Conservation (phyloP, 2,888 invertebrate species). For the Mimas tiliae region DNA sequence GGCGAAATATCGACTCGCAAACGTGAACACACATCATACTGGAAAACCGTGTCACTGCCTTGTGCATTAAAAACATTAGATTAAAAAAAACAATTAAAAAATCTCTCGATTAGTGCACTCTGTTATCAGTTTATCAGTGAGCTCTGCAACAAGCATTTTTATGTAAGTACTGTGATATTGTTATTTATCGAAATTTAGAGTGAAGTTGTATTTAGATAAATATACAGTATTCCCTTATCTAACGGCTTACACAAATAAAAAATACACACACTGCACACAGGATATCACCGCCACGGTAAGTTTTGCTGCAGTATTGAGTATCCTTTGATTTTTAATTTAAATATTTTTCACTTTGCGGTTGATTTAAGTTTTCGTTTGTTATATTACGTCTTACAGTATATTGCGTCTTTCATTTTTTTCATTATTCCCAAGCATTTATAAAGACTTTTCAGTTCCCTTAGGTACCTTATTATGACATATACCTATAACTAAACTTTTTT, state of each 20-base stretch:
- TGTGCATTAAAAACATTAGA: slow-evolving; percentile 25
- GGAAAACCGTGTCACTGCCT: slow-evolving; percentile 27
- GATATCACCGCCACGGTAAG: not conserved
- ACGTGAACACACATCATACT: slow-evolving; percentile 44
- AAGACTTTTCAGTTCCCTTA: too few relatives aligned
- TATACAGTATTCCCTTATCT: slow-evolving; percentile 18
- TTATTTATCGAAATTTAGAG: slow-evolving; percentile 23
- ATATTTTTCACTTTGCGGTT: too few relatives aligned
- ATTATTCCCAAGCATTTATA: too few relatives aligned
- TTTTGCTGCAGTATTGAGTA: too few relatives aligned
- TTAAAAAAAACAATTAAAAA: slow-evolving; percentile 17
- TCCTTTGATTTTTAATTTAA: too few relatives aligned
- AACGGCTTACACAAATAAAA: slow-evolving; percentile 14
- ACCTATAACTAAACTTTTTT: too few relatives aligned
- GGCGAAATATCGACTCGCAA: slow-evolving; percentile 66
- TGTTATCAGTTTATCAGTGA: slow-evolving; percentile 27
- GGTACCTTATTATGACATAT: too few relatives aligned
- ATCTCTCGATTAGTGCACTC: slow-evolving; percentile 16
- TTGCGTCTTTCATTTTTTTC: too few relatives aligned
- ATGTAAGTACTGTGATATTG: slow-evolving; percentile 28
- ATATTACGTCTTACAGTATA: too few relatives aligned
- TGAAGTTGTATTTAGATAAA: slow-evolving; percentile 23
- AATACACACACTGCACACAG: not conserved
- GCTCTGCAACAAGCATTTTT: slow-evolving; percentile 18
- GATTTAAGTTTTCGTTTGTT: too few relatives aligned